A percentile compares a stretch with the other conserved stretches of the same genome.
phyloP scores from a whole-genome alignment of 2,888 invertebrate species.

The Parapristionchus giblindavisi region DNA sequence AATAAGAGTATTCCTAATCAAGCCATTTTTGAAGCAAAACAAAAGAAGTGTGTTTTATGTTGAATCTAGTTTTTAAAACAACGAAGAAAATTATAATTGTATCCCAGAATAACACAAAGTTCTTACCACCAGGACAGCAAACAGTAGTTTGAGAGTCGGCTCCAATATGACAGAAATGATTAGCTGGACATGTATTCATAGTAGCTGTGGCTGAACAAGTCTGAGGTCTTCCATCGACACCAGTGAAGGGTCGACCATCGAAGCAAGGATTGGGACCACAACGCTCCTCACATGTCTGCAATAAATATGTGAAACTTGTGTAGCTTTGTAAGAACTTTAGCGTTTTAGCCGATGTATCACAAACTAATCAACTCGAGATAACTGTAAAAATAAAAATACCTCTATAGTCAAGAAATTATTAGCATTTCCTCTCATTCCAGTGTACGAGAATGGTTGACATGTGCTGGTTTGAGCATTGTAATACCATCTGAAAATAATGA shows the following conservation, averaged over 20 bases:
- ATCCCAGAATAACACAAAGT: neutral
- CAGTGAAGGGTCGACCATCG: conserved; percentile 65
- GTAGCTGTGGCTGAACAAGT: conserved; percentile 65
- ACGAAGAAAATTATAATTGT: too few species aligned
- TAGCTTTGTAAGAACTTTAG: too few species aligned
- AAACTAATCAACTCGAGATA: too few species aligned
- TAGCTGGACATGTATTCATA: conserved; percentile 65
- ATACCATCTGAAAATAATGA: conserved; percentile 54
- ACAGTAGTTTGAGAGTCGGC: conserved; percentile 63
- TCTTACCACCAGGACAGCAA: conserved; percentile 65
- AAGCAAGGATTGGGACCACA: conserved; percentile 63
- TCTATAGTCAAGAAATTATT: conserved; percentile 66
- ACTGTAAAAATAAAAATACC: conserved; percentile 21
- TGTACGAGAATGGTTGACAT: conserved; percentile 66
- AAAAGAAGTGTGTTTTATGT: too few species aligned
- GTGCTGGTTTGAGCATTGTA: conserved; percentile 59
- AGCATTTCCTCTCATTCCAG: conserved; percentile 65
- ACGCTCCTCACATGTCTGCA: conserved; percentile 55
- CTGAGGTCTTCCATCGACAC: conserved; percentile 65
- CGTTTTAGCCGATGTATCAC: too few species aligned
- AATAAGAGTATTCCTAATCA: neutral
- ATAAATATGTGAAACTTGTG: neutral
- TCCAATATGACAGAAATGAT: conserved; percentile 69
- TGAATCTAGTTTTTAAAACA: too few species aligned
- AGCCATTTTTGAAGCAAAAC: too few species aligned